A percentile compares a stretch with the other conserved stretches of the same genome.
Conservation (phyloP, 2,113 vertebrate genomes). For the Onychostruthus taczanowskii region DNA sequence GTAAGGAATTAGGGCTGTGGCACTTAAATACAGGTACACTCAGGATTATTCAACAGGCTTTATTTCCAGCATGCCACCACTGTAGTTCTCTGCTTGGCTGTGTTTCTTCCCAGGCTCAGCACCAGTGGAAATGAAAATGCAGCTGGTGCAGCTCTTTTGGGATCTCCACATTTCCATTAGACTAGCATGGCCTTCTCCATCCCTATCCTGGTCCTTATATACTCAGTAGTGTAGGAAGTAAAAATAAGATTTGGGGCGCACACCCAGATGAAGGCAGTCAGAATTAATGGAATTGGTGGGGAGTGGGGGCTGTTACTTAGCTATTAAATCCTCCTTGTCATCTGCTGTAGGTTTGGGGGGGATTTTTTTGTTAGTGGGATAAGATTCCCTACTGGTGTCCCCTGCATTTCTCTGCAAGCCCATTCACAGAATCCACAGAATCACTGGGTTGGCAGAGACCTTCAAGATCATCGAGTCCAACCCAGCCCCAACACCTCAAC, state of each 20-base stretch:
- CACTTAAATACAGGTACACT: not conserved
- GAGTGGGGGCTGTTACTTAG: not conserved
- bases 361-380: not conserved
- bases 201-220: not conserved
- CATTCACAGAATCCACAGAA: not conserved
- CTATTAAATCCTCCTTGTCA: not conserved
- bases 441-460: not conserved
- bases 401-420: not conserved
- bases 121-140: not conserved
- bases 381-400: not conserved
- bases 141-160: not conserved
- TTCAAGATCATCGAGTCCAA: not conserved
- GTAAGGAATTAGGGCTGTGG: not conserved
- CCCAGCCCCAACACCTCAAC: not conserved
- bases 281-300: not conserved
- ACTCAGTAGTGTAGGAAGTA: fast-evolving
- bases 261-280: not conserved
- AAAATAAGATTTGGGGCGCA: not conserved
- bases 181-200: not conserved
- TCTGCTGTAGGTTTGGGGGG: not conserved
- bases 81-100: not conserved
- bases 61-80: not conserved
- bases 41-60: not conserved
- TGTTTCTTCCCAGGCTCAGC: not conserved
- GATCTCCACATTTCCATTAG: not conserved